These are phyloP conservation scores for Spodoptera litura DNA, from an alignment of 1,140 invertebrate species.

Conservation along the genomic window DNA sequence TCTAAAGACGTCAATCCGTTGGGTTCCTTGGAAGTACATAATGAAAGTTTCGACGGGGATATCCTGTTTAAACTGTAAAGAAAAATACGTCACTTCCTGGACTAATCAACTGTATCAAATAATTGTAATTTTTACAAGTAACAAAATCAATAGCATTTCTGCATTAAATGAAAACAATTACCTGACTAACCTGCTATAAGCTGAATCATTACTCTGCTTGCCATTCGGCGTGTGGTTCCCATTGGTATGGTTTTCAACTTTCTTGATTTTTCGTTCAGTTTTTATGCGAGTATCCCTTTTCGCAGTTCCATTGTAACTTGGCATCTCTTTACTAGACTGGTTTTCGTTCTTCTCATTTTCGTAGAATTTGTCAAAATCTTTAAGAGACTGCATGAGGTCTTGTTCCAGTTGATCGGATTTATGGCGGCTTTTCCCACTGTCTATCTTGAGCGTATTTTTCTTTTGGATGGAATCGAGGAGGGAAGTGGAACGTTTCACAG, in stretches of 20 bases:
- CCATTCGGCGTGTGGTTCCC: slow-evolving; percentile 76
- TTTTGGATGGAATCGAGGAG: slow-evolving; percentile 83
- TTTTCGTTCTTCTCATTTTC: slow-evolving; percentile 74
- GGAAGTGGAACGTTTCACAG: slow-evolving; percentile 83
- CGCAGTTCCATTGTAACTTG: slow-evolving; percentile 63
- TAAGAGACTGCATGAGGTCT: slow-evolving; percentile 84
- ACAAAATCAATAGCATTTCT: neutral
- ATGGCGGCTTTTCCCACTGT: slow-evolving; percentile 68
- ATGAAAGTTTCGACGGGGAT: slow-evolving; percentile 79
- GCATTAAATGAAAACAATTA: slow-evolving; percentile 61
- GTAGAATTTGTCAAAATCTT: slow-evolving; percentile 85
- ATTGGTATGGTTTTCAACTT: slow-evolving; percentile 64
- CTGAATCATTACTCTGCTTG: slow-evolving; percentile 81
- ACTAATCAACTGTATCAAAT: neutral
- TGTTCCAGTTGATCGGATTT: slow-evolving; percentile 82
- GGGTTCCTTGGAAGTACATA: slow-evolving; percentile 76
- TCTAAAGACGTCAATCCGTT: slow-evolving; percentile 69
- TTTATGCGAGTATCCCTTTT: slow-evolving; percentile 72
- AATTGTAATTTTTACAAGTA: too few species aligned
- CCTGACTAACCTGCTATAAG: slow-evolving; percentile 86
- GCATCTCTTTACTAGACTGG: slow-evolving; percentile 63
- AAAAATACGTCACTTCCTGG: neutral
- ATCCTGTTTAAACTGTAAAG: slow-evolving; percentile 79
- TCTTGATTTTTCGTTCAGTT: slow-evolving; percentile 66
- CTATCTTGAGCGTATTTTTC: slow-evolving; percentile 69